Conservation (phyloP, 2,797 vertebrate species). For the Melopsittacus undulatus region DNA sequence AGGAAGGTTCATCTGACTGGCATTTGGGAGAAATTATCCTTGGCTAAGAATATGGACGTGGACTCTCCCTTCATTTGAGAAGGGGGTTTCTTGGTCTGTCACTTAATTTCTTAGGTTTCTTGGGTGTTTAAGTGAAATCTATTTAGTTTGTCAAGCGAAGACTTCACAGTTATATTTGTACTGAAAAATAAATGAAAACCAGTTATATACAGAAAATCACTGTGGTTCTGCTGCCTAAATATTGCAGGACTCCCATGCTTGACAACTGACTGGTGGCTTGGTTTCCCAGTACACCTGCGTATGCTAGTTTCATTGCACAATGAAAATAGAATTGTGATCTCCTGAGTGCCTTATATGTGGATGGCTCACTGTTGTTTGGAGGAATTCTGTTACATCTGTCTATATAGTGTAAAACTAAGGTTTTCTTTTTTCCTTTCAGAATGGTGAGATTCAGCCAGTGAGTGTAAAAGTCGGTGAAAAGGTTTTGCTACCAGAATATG, state of each 20-base stretch:
- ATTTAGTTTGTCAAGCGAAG: neutral
- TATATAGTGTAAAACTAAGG: neutral
- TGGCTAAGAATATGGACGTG: neutral
- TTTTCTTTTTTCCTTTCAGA: constrained; percentile 71
- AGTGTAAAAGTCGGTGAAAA: constrained; percentile 94
- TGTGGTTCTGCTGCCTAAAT: neutral
- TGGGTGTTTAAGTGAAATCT: neutral
- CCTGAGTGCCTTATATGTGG: neutral
- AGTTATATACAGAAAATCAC: neutral
- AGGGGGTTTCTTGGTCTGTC: neutral
- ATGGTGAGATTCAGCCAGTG: constrained; percentile 84
- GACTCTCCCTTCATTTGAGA: neutral
- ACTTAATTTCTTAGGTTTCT: neutral
- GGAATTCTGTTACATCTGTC: neutral
- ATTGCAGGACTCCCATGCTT: neutral
- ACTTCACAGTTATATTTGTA: neutral
- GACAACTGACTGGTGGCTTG: neutral
- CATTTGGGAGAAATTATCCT: neutral
- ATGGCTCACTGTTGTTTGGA: neutral
- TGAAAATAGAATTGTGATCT: neutral
- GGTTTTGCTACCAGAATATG: constrained; percentile 95
- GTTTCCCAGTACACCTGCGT: neutral
- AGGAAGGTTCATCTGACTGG: neutral
- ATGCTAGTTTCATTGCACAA: neutral
- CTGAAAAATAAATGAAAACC: neutral